A percentile compares a stretch with the other conserved stretches of the same genome.
phyloP scores from a whole-genome alignment of 2,113 vertebrate genomes.

The Catharus bicknelli region DNA sequence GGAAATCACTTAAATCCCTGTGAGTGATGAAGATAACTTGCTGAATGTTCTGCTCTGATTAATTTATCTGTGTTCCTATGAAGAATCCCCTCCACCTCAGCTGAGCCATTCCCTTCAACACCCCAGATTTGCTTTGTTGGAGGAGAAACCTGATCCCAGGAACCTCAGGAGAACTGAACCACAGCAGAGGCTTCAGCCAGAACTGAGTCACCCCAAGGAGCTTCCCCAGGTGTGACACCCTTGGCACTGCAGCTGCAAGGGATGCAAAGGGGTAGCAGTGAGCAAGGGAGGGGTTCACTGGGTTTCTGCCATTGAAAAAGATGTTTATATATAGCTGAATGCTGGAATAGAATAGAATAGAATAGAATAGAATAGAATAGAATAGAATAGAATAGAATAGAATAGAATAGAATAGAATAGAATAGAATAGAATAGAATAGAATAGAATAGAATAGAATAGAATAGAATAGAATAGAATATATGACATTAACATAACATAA shows the following conservation, averaged over 20 bases:
- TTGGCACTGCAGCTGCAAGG: fast-evolving
- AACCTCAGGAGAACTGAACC: neutral
- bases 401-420: no score
- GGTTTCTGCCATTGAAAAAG: neutral
- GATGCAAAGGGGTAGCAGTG: fast-evolving
- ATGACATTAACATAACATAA: no score
- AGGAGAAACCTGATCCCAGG: neutral
- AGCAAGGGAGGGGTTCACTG: neutral
- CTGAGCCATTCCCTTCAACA: neutral
- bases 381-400: no score
- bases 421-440: no score
- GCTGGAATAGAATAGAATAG: no score
- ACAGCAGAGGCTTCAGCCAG: neutral
- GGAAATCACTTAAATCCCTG: neutral
- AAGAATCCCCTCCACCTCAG: neutral
- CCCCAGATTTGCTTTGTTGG: neutral
- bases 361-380: no score
- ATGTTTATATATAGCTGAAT: fast-evolving
- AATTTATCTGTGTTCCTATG: neutral
- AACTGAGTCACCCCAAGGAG: fast-evolving
- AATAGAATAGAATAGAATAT: no score
- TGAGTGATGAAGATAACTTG: neutral
- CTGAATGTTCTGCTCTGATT: neutral
- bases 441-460: no score
- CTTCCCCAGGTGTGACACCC: neutral